Evolutionary conservation across 2,113 vertebrate genomes (phyloP).

Genomic region (Callipepla squamata): DNA sequence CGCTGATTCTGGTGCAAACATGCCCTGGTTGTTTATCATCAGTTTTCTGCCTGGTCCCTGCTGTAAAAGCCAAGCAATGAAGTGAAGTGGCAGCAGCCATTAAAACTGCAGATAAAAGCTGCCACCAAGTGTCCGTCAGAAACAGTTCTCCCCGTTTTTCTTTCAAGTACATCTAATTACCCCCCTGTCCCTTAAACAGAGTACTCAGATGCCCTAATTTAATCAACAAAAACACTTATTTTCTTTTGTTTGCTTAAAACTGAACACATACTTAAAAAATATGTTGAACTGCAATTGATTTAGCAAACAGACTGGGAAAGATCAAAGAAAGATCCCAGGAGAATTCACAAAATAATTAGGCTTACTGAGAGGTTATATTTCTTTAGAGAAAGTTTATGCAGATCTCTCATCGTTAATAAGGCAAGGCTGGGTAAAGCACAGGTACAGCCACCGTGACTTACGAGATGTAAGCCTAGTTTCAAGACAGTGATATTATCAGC

Average conservation of each 20-base stretch:
- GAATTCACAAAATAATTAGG: background rate
- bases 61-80: background rate
- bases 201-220: background rate
- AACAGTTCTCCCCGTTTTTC: background rate
- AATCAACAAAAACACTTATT: background rate
- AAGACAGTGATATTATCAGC: background rate
- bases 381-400: background rate
- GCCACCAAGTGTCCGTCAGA: constrained; percentile 20
- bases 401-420: background rate
- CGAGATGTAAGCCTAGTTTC: background rate
- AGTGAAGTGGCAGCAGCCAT: background rate
- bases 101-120: constrained; percentile 1
- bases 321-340: background rate
- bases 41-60: background rate
- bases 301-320: background rate
- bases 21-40: background rate
- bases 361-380: background rate
- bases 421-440: background rate
- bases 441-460: background rate
- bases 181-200: background rate
- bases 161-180: background rate
- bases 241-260: background rate
- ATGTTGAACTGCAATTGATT: background rate
- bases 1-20: background rate
- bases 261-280: background rate